Evolutionary conservation across 64 coral and sea anemone species (phyloP).

Genomic region (Stichodactyla helianthus): DNA sequence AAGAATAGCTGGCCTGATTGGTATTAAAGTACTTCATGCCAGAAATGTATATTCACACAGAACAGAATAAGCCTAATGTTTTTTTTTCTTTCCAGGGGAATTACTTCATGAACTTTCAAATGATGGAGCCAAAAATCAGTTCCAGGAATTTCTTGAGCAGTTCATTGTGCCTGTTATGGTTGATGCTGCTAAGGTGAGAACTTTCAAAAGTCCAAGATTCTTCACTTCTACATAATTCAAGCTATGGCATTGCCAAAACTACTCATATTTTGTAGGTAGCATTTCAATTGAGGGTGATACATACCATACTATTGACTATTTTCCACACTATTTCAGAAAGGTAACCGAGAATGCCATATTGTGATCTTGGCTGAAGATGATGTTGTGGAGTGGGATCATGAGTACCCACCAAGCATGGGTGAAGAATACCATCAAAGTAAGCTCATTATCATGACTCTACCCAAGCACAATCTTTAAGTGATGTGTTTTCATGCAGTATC

Average conservation of each 20-base stretch:
- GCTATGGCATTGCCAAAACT: too few species aligned
- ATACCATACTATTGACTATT: not conserved
- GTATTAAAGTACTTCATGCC: too few species aligned
- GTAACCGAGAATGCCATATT: constrained; percentile 90
- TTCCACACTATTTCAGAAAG: constrained; percentile 64
- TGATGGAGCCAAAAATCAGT: constrained; percentile 94
- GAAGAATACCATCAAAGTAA: constrained; percentile 97
- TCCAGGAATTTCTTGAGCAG: constrained; percentile 80
- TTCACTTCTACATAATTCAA: too few species aligned
- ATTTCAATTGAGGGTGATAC: not conserved
- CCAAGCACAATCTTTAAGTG: too few species aligned
- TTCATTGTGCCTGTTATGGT: constrained; percentile 96
- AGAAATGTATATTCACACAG: too few species aligned
- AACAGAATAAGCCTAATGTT: not conserved
- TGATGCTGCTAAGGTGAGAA: constrained; percentile 74
- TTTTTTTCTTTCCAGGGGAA: constrained; percentile 60
- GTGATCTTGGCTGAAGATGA: constrained; percentile 97
- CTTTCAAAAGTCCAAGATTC: too few species aligned
- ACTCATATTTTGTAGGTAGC: too few species aligned
- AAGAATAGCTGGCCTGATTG: too few species aligned
- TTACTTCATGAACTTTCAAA: constrained; percentile 97
- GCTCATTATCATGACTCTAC: not conserved
- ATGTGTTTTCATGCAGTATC: too few species aligned
- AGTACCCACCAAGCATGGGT: constrained; percentile 95
- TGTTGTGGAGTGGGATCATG: constrained; percentile 97